Percentiles rank a stretch among this genome's conserved stretches.
These are phyloP conservation scores for Patella caerulea DNA, from an alignment of 2,888 invertebrate genomes.

Conservation along the genomic window DNA sequence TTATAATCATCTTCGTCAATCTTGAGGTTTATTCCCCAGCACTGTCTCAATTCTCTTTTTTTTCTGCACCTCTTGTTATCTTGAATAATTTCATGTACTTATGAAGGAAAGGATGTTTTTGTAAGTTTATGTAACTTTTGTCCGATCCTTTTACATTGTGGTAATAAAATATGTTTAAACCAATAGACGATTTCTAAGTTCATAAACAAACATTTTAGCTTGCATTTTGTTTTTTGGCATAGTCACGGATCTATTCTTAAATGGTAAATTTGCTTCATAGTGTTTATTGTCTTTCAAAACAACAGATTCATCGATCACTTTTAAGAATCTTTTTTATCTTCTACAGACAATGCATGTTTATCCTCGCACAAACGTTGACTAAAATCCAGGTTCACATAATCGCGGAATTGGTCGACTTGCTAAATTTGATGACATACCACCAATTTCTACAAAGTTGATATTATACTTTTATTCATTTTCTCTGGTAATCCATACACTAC, in stretches of 20 bases:
- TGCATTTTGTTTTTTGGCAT: constrained; percentile 21
- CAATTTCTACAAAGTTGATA: background rate
- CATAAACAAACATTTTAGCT: constrained; percentile 7
- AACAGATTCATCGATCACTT: constrained; percentile 11
- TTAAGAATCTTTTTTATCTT: constrained; percentile 24
- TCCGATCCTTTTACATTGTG: too few species aligned
- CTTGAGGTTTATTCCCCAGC: too few species aligned
- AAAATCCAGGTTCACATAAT: background rate
- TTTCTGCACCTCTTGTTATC: too few species aligned
- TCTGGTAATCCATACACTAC: background rate
- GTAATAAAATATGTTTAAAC: too few species aligned
- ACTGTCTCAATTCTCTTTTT: too few species aligned
- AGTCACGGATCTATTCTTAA: background rate
- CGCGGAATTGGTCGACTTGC: background rate
- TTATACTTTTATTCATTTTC: background rate
- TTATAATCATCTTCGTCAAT: too few species aligned
- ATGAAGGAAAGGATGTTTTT: too few species aligned
- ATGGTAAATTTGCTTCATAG: constrained; percentile 19
- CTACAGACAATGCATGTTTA: constrained; percentile 1
- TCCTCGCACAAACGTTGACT: background rate
- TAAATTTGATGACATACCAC: background rate
- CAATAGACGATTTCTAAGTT: background rate
- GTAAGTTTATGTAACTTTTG: too few species aligned
- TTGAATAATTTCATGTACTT: too few species aligned
- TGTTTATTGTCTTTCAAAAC: constrained; percentile 14